A percentile compares a stretch with the other conserved stretches of the same genome.
Conservation (phyloP, 2,797 vertebrate species). For the Cheirogaleus major region DNA sequence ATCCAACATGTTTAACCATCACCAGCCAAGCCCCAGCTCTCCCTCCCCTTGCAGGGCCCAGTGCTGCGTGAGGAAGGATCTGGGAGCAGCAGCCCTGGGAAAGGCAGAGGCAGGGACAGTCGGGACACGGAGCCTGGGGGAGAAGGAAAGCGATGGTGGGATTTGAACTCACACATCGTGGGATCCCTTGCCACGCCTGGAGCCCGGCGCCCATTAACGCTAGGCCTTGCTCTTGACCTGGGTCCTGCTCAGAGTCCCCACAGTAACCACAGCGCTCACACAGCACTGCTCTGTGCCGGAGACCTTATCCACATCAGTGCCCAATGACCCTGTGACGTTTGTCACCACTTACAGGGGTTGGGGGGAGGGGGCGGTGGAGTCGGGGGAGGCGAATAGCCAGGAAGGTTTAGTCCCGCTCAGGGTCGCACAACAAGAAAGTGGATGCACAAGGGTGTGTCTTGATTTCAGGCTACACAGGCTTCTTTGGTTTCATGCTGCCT, state of each 20-base stretch:
- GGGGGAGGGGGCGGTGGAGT: too few relatives aligned
- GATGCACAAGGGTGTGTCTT: background rate
- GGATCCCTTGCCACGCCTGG: too few relatives aligned
- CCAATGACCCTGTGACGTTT: background rate
- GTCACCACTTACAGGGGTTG: background rate
- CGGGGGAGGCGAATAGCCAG: fast-evolving
- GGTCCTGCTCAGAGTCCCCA: background rate
- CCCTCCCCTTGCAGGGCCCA: background rate
- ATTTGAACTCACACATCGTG: too few relatives aligned
- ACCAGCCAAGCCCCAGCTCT: background rate
- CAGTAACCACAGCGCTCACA: background rate
- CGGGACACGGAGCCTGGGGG: background rate
- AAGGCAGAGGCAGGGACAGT: background rate
- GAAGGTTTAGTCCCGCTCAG: background rate
- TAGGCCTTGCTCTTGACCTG: background rate
- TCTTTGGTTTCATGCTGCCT: background rate
- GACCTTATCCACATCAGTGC: background rate
- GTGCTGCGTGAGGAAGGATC: background rate
- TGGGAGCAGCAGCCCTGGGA: background rate
- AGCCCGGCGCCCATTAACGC: background rate
- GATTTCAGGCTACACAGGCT: background rate
- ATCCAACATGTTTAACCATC: background rate
- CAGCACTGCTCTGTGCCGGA: background rate
- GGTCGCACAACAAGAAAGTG: background rate
- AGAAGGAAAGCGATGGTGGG: background rate